Evolutionary conservation across 2,888 invertebrate species (phyloP).

Genomic region (Sialis fuliginosa): DNA sequence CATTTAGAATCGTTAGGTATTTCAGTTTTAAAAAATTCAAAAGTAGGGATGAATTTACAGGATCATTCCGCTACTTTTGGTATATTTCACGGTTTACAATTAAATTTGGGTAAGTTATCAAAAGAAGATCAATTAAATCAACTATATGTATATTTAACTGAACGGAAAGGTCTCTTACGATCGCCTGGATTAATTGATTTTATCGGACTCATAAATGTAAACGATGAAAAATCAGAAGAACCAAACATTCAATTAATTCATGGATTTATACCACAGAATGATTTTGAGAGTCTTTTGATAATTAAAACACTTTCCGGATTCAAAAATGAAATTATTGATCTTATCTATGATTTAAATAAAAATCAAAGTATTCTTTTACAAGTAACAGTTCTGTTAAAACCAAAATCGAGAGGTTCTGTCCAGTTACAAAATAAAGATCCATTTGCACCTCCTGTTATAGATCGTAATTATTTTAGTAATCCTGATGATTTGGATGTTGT

Average conservation of each 20-base stretch:
- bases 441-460: conserved; percentile 16
- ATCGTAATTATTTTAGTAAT: conserved; percentile 14
- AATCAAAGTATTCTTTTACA: conserved; percentile 6
- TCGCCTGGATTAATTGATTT: conserved; percentile 27
- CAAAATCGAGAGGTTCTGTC: conserved; percentile 15
- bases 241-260: conserved; percentile 35
- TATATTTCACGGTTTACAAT: neutral
- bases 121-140: conserved; percentile 13
- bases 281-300: conserved; percentile 14
- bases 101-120: neutral
- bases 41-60: conserved; percentile 36
- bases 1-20: conserved; percentile 29
- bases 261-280: conserved; percentile 18
- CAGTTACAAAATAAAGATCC: conserved; percentile 15
- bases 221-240: conserved; percentile 21
- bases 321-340: conserved; percentile 12
- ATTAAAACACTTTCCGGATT: conserved; percentile 18
- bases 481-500: conserved; percentile 36
- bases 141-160: conserved; percentile 28
- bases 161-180: conserved; percentile 25
- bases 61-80: conserved; percentile 25
- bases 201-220: conserved; percentile 31
- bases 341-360: conserved; percentile 8
- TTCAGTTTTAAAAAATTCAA: conserved; percentile 24
- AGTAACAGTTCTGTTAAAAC: conserved; percentile 13